Conservation (phyloP, 2,113 vertebrate genomes). For the Eira barbara region DNA sequence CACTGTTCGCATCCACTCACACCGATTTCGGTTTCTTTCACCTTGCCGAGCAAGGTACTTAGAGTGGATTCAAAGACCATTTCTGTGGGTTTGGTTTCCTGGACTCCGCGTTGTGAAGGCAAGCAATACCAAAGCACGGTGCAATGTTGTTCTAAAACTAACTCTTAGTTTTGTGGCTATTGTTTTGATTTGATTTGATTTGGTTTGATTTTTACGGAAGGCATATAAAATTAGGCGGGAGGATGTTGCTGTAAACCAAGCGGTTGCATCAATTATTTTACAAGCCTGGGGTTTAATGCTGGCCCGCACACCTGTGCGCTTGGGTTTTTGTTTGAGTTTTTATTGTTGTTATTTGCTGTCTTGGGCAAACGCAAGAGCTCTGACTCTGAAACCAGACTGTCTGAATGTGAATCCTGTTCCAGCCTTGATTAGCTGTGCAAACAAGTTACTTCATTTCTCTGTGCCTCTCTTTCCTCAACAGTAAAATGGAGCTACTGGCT, state of each 20-base stretch:
- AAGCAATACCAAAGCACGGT: background rate
- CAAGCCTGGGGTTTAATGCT: background rate
- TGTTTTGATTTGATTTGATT: no score
- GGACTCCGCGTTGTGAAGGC: background rate
- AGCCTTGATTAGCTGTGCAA: background rate
- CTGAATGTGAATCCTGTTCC: background rate
- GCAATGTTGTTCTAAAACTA: background rate
- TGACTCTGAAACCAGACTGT: background rate
- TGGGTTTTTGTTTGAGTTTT: background rate
- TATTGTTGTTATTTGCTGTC: background rate
- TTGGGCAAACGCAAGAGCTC: background rate
- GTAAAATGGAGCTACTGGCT: conserved; percentile 4
- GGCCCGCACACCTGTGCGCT: background rate
- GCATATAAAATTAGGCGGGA: background rate
- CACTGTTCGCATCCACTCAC: background rate
- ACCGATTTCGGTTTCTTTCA: background rate
- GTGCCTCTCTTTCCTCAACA: background rate
- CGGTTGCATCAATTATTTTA: background rate
- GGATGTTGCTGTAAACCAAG: background rate
- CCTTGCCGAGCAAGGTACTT: background rate
- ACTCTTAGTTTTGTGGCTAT: background rate
- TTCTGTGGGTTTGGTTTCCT: background rate
- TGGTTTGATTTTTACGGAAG: background rate
- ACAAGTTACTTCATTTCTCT: background rate
- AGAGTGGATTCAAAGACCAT: background rate